Evolutionary conservation across 2,113 vertebrate genomes (phyloP), one percentile per base, ranked within the genome.

Genomic region (Pteruthius melanotis): DNA sequence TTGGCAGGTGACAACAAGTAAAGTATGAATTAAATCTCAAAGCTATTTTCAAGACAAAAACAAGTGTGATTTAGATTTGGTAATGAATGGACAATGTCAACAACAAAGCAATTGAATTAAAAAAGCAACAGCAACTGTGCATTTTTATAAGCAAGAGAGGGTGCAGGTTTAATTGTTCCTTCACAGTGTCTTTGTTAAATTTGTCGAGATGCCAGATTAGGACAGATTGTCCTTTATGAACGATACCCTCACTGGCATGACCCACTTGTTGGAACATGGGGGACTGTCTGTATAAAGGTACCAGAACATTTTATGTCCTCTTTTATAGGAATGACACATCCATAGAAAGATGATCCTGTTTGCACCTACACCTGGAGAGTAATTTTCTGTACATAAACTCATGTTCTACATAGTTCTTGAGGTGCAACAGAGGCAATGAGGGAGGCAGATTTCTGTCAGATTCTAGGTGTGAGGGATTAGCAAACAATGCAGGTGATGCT

Each of bases 321-420:
- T 65, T 89, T 71, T 33, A 21, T 15, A 49, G 13, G 26, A 72
- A 53, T 35, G 65, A 27, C 3, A 37, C 40, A 22, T 37, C 21
- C 28, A 8, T 20, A 28, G 13, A 9, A 59, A 89, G 54, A 16
- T 56, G 12, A 20, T 47, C 44, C 33, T 54, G 14, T 45, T 75
- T 83, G 6, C 11, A 15, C 30, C 60, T 57, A 9, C 22, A 14
- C 11, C 10, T 17, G 27, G 16, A 64, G 45, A 45, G 16, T 33
- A 1, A 14, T 45, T 57, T 81, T 18, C 56, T 82, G 6, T 39
- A 15, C 39, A 35, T 54, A 75, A 78, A 15, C 19, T 78, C 19
- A 1, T 18, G 47, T 63, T 91, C 0, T 0, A 5, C 0, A 0
- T 13, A 42, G 14, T 15, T 54, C 35, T 33, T 65, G 28, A 45